Evolutionary conservation across 2,113 vertebrate genomes (phyloP).

Genomic region (Cephalopholis sonnerati): DNA sequence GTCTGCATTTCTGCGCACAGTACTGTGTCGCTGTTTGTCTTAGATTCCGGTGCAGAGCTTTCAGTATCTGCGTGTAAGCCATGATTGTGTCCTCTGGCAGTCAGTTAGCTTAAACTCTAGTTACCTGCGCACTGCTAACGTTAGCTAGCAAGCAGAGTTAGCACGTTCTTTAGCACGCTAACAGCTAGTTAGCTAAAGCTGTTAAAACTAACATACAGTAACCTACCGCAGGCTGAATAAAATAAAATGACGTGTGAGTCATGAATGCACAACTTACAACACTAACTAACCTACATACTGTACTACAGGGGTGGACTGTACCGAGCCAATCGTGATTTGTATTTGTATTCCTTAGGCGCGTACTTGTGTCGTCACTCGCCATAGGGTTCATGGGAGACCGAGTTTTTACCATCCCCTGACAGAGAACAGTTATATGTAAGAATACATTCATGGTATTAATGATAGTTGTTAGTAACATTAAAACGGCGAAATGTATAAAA

Average conservation of each 20-base stretch:
- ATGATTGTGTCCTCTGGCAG: conserved; percentile 47
- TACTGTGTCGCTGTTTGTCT: conserved; percentile 29
- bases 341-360: conserved; percentile 5
- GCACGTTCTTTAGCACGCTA: background rate
- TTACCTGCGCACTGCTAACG: background rate
- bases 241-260: background rate
- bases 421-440: too few relatives aligned
- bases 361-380: conserved; percentile 51
- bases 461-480: background rate
- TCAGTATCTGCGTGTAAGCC: conserved; percentile 71
- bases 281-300: background rate
- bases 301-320: too few relatives aligned
- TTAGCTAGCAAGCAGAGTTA: background rate
- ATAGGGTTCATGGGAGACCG: conserved; percentile 57
- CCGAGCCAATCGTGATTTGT: background rate
- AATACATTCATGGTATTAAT: background rate
- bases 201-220: background rate
- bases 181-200: background rate
- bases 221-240: background rate
- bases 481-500: background rate
- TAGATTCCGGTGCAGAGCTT: conserved; percentile 48
- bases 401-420: conserved; percentile 3
- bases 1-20: conserved; percentile 45
- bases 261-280: background rate
- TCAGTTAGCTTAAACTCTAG: background rate